Evolutionary conservation across 2,797 vertebrate genomes (phyloP), one percentile per base, ranked within the genome.

Genomic region (Salmo trutta): DNA sequence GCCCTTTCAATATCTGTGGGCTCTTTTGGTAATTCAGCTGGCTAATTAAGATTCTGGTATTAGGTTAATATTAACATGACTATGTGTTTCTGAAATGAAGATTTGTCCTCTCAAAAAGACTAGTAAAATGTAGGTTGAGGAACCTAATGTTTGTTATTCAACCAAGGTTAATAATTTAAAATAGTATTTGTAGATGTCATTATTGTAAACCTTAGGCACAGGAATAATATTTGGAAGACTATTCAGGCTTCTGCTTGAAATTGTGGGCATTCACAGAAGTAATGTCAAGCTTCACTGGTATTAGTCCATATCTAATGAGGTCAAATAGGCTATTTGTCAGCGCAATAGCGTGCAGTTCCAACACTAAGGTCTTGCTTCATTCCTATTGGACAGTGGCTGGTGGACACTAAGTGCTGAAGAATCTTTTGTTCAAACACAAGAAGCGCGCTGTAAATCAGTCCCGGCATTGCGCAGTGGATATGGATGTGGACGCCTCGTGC

Each of bases 401-500:
- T 87, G 88, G 88, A 82, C 83, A 81, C 76, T 27, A 76, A 77
- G 84, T 14, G 78, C 75, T 51, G 10, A 56, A 36, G 71, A 59
- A 73, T 68, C 71, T 76, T 84, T 76, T 77, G 74, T 66, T 81
- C 66, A 76, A 79, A 75, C 84, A 77, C 77, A 67, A 52, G 74
- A 75, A 83, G 83, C 80, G 81, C 81, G 73, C 76, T 75, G 59
- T 75, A 83, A 87, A 78, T 86, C 81, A 76, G 66, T 24, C 72
- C 85, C 75, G 80, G 81, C 74, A 67, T 19, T 79, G 83, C 88
- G 83, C 82, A 69, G 75, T 76, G 81, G 90, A 83, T 31, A 92
- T 92, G 92, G 90, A 92, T 85, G 82, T 88, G 88, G 87, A 88
- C 89, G 84, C 88, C 71, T 82, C 87, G 84, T 74, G 76, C 77